phyloP scores from a whole-genome alignment of 2,797 vertebrate species.

The Melanotaenia maccullochi region DNA sequence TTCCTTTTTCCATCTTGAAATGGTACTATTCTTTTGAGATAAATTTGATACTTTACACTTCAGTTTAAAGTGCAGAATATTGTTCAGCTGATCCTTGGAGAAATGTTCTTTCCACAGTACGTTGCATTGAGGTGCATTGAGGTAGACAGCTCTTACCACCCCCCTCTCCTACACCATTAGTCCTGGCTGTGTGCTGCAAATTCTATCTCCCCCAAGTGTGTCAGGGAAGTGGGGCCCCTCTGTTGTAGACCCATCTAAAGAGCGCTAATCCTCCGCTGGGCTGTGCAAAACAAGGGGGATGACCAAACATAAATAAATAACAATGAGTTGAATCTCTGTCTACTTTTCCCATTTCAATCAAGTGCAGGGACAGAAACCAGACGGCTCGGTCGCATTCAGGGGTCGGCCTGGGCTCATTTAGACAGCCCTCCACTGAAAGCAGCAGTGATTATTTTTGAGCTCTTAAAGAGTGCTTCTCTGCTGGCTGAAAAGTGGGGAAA shows the following conservation, averaged over 20 bases:
- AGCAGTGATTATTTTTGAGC: slow-evolving; percentile 79
- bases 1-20: neutral
- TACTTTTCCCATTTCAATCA: slow-evolving; percentile 72
- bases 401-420: slow-evolving; percentile 80
- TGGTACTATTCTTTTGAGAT: slow-evolving; percentile 21
- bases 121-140: slow-evolving; percentile 53
- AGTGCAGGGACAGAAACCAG: slow-evolving; percentile 79
- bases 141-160: slow-evolving; percentile 58
- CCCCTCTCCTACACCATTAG: slow-evolving; percentile 65
- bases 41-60: slow-evolving; percentile 21
- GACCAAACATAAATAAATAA: slow-evolving; percentile 77
- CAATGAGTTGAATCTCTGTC: slow-evolving; percentile 56
- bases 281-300: slow-evolving; percentile 58
- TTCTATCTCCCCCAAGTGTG: slow-evolving; percentile 64
- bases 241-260: slow-evolving; percentile 55
- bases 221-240: slow-evolving; percentile 59
- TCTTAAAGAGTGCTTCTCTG: slow-evolving; percentile 69
- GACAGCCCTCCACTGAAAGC: slow-evolving; percentile 66
- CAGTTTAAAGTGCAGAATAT: slow-evolving; percentile 29
- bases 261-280: slow-evolving; percentile 68
- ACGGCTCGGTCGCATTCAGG: slow-evolving; percentile 67
- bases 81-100: slow-evolving; percentile 13
- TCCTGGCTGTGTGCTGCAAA: slow-evolving; percentile 59
- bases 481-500: slow-evolving; percentile 71
- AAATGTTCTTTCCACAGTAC: slow-evolving; percentile 26